phyloP scores from a whole-genome alignment of 23 tunicate species.

The Styela plicata region DNA sequence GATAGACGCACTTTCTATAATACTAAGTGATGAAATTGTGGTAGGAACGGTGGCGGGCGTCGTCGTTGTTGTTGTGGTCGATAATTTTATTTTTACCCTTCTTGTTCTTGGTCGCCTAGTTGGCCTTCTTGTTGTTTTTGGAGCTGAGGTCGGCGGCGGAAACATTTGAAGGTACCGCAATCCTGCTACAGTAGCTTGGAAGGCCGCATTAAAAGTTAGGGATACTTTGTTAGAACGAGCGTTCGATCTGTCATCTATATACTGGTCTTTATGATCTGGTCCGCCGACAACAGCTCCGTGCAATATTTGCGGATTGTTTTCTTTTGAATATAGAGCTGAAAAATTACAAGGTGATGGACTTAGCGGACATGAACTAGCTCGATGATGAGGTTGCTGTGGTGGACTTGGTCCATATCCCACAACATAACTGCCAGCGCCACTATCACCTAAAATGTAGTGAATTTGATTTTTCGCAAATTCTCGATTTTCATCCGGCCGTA shows the following conservation, averaged over 20 bases:
- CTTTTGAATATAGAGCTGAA: conserved; percentile 22
- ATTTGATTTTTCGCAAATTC: conserved; percentile 80
- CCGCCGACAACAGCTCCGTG: conserved; percentile 88
- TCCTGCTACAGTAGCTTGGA: conserved; percentile 88
- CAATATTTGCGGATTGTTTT: conserved; percentile 58
- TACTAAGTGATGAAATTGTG: not conserved
- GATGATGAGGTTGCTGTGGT: conserved; percentile 91
- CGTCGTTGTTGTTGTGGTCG: conserved; percentile 12
- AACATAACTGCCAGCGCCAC: conserved; percentile 81
- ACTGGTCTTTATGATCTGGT: conserved; percentile 66
- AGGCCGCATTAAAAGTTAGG: conserved; percentile 86
- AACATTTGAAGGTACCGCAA: conserved; percentile 48
- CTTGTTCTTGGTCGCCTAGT: not conserved
- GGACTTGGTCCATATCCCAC: conserved; percentile 97
- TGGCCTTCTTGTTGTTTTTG: conserved; percentile 7
- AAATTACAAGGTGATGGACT: conserved; percentile 63
- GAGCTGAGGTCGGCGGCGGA: conserved; percentile 47
- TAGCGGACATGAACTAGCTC: conserved; percentile 88
- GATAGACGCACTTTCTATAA: too few species aligned
- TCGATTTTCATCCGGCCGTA: conserved; percentile 57
- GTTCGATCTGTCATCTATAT: conserved; percentile 50
- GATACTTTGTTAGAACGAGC: conserved; percentile 64
- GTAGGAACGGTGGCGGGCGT: not conserved
- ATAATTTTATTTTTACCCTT: not conserved
- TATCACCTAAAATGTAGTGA: conserved; percentile 88